Conservation (phyloP, 2,888 invertebrate species). For the Callyntrura sp. region DNA sequence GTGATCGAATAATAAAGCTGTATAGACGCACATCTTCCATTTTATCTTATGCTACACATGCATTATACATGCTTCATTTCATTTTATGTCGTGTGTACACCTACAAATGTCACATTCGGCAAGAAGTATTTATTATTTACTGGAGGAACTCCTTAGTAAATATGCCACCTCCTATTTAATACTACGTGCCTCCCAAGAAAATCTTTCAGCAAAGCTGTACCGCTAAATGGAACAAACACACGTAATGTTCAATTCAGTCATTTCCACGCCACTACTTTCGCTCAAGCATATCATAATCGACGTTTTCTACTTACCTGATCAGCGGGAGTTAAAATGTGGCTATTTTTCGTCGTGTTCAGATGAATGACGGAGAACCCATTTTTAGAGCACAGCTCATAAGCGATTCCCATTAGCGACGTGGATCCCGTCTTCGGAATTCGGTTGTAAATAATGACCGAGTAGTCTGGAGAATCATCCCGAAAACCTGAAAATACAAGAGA, state of each 20-base stretch:
- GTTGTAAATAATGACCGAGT: slow-evolving; percentile 95
- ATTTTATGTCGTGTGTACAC: background rate
- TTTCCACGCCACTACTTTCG: background rate
- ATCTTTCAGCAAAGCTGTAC: background rate
- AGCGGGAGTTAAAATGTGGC: slow-evolving; percentile 96
- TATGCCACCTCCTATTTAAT: background rate
- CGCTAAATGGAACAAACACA: background rate
- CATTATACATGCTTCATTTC: background rate
- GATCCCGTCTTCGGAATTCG: slow-evolving; percentile 99
- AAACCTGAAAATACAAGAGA: slow-evolving; percentile 58
- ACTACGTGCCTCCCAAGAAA: background rate
- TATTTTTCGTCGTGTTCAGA: slow-evolving; percentile 98
- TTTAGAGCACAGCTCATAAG: slow-evolving; percentile 92
- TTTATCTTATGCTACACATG: background rate
- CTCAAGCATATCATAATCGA: background rate
- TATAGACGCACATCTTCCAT: background rate
- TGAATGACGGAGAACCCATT: slow-evolving; percentile 94
- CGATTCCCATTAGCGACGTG: slow-evolving; percentile 97
- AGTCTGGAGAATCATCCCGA: slow-evolving; percentile 86
- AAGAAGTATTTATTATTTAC: background rate
- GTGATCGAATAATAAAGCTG: too few relatives aligned
- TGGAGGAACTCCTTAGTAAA: background rate
- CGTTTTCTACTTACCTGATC: slow-evolving; percentile 91
- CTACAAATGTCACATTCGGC: background rate
- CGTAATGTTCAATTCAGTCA: background rate